Base-by-base conservation (phyloP, 2,113 vertebrate species). In the Forbesichthys agassizii region DNA sequence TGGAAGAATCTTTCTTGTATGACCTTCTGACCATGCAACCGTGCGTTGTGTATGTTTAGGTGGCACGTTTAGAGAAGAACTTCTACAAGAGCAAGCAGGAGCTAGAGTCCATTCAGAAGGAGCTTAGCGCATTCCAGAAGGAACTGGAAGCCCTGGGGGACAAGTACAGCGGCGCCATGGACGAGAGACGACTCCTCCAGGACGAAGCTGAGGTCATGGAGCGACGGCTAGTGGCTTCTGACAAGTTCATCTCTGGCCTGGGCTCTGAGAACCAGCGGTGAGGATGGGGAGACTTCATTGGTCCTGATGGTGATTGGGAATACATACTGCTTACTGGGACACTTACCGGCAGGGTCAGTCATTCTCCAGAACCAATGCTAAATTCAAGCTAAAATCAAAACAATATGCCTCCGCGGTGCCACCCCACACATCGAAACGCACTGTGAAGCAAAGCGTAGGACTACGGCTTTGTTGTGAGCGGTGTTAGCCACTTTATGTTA, bases 181-280 rank as follows among this genome's bases (percentile, higher is more conserved):
- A 53, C 11, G 96, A 98, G 65, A 97, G 96, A 74, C 92, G 93
- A 65, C 87, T 92, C 72, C 92, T 99, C 61, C 95, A 98, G 83
- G 95, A 95, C 55, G 96, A 96, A 83, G 96, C 96, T 0, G 95
- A 98, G 74, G 73, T 99, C 74, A 99, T 98, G 96, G 94, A 97
- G 87, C 91, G 95, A 59, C 92, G 96, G 71, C 91, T 99, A 18
- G 83, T 93, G 0, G 96, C 96, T 0, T 97, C 98, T 0, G 97
- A 96, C 89, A 99, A 97, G 71, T 95, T 99, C 61, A 96, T 99
- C 7, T 94, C 91, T 0, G 98, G 96, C 11, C 90, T 99, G 65
- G 95, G 95, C 58, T 98, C 95, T 0, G 97, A 98, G 79, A 99
- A 98, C 2, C 7, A 94, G 84, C 93, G 98, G 98, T 95, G 80